Percentiles rank a stretch among this genome's conserved stretches.
Evolutionary conservation across 2,888 invertebrate genomes (phyloP).

Genomic region (Chrysodeixis includens): DNA sequence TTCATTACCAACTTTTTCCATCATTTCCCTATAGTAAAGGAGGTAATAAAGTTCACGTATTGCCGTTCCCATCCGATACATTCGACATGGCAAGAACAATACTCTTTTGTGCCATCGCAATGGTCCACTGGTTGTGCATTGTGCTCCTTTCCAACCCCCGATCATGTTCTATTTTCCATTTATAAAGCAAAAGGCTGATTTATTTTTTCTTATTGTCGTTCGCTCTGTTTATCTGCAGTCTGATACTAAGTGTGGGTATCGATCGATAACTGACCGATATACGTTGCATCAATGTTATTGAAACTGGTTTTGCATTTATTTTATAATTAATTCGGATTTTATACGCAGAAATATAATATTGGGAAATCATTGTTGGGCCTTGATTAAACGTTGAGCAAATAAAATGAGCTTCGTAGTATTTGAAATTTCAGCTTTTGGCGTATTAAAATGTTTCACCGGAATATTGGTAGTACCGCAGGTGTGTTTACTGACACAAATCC

Average conservation of each 20-base stretch:
- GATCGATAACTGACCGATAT: constrained; percentile 29
- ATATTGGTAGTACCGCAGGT: neutral
- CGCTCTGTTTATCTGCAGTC: constrained; percentile 52
- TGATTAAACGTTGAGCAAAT: neutral
- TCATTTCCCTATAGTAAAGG: constrained; percentile 63
- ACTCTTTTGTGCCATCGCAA: constrained; percentile 79
- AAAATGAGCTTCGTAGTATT: neutral
- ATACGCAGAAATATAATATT: neutral
- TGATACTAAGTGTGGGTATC: constrained; percentile 41
- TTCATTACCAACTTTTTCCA: constrained; percentile 44
- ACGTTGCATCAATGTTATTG: neutral
- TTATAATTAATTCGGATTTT: neutral
- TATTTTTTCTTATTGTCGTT: constrained; percentile 67
- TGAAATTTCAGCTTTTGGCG: neutral
- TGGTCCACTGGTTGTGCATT: constrained; percentile 79
- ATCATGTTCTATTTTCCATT: constrained; percentile 81
- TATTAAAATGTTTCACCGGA: neutral
- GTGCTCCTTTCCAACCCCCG: constrained; percentile 77
- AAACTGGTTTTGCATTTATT: neutral
- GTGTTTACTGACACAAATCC: constrained; percentile 6
- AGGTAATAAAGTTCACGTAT: constrained; percentile 78
- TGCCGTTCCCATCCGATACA: constrained; percentile 80
- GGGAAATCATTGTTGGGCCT: neutral
- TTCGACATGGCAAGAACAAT: constrained; percentile 86
- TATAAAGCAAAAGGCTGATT: constrained; percentile 73